Base-by-base conservation (phyloP, 2,113 vertebrate genomes). In the Phaethon lepturus region DNA sequence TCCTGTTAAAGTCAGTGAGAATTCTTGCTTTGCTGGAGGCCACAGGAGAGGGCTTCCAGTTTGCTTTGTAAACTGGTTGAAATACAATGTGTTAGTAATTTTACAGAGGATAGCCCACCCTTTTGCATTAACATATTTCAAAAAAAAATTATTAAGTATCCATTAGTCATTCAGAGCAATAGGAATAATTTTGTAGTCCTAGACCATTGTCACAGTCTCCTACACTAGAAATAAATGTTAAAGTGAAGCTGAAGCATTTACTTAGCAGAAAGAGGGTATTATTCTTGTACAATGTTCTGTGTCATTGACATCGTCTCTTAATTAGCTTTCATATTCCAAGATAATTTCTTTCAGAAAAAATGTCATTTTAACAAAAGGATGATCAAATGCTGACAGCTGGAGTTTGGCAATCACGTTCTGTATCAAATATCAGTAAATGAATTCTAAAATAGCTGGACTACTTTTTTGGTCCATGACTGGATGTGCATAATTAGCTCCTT, bases 381-480 rank as follows among this genome's bases (percentile, higher is more conserved):
- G 91, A 90, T 93, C 95, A 88, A 93, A 76, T 17, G 67, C 69
- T 90, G 89, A 67, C 89, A 95, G 74, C 85, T 95, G 91, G 86
- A 95, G 66, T 89, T 95, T 68, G 69, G 42, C 79, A 94, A 59
- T 88, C 79, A 58, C 6, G 23, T 88, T 96, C 67, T 79, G 55
- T 82, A 91, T 96, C 50, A 85, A 85, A 38, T 91, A 95, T 38
- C 84, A 89, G 56, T 91, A 94, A 91, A 93, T 88, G 71, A 90
- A 85, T 87, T 86, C 91, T 96, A 73, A 96, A 95, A 97, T 89
- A 95, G 67, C 71, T 83, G 81, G 44, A 88, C 67, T 96, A 45
- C 69, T 86, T 96, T 96, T 95, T 91, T 88, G 35, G 55, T 94
- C 45, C 11, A 1, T 93, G 77, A 22, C 77, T 96, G 38, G 49